These are phyloP conservation scores for Mormyrus hasselquistii DNA, from an alignment of 2,797 vertebrate genomes.

Conservation along the genomic window DNA sequence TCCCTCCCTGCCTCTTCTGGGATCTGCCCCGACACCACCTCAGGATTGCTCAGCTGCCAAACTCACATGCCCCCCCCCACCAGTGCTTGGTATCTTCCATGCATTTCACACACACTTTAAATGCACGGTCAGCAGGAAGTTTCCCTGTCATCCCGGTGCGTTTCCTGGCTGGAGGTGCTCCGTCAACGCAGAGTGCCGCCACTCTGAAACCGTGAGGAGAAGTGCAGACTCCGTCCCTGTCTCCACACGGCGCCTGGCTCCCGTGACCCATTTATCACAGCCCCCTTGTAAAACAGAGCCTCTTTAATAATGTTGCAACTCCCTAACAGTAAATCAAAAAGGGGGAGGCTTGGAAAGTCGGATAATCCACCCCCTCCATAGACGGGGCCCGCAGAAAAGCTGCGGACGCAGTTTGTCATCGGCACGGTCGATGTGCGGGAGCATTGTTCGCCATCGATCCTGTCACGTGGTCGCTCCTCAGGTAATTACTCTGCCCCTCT, in stretches of 20 bases:
- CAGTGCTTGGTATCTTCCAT: background rate
- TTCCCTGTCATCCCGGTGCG: no score
- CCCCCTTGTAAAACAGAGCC: constrained; percentile 58
- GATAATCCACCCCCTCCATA: constrained; percentile 56
- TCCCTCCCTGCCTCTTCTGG: background rate
- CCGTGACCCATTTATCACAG: constrained; percentile 8
- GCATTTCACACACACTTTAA: background rate
- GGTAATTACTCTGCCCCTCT: constrained; percentile 59
- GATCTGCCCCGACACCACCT: background rate
- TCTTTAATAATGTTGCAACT: constrained; percentile 53
- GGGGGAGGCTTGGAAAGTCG: constrained; percentile 44
- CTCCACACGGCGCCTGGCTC: background rate
- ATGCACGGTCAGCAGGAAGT: background rate
- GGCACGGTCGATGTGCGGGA: constrained; percentile 52
- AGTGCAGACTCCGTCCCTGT: background rate
- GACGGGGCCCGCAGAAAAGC: constrained; percentile 36
- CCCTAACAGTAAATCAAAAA: constrained; percentile 62
- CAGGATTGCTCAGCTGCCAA: background rate
- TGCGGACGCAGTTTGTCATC: constrained; percentile 54
- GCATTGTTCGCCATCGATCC: constrained; percentile 68
- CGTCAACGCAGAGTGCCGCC: background rate
- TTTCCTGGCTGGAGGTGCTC: background rate
- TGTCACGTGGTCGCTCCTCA: constrained; percentile 51
- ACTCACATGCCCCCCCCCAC: background rate
- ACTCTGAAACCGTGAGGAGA: background rate